Evolutionary conservation across 1,140 invertebrate genomes (phyloP), one percentile per base, ranked within the genome.

Genomic region (Aphelenchoides avenae): DNA sequence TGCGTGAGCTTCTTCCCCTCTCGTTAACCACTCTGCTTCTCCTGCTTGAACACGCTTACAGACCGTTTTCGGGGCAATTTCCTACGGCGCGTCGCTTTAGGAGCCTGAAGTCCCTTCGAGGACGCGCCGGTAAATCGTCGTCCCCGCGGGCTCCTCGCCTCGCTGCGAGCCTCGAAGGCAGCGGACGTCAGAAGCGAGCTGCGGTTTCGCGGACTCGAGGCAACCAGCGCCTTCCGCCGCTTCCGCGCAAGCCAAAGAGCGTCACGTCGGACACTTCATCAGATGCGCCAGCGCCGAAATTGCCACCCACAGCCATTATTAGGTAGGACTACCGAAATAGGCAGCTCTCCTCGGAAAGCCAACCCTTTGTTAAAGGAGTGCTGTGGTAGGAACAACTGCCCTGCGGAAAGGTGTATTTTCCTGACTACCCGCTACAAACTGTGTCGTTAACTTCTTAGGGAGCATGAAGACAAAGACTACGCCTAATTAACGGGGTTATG

Each of bases 81-180:
- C n/a, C 13, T 0, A 41, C 59, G 5, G 22, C 27, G 9, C 26
- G 44, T 18, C 41, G 9, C 46, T 68, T 64, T 27, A 64, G 64
- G 34, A 68, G 47, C 29, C 41, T 47, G 5, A 69, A 66, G 44
- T 66, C 64, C 15, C 33, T 36, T 1, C 33, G 42, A 31, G 9
- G 47, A 7, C 64, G 61, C 5, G 39, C 58, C 34, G 61, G 61
- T 11, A 64, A 64, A 30, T 64, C 61, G 13, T 31, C 57, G 40
- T 64, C 61, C 2, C 61, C 61, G 36, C 41, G 47, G 27, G 40
- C 40, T 15, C 40, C 34, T 24, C 39, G 29, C 31, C 22, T 29
- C n/a, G 54, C 56, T 11, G 43, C 29, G 20, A 54, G 44, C 24
- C 30, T 56, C 9, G 39, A 49, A 15, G 31, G 31, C 3, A 11